phyloP scores from a whole-genome alignment of 2,797 vertebrate species.

The Diglossa cyanea region DNA sequence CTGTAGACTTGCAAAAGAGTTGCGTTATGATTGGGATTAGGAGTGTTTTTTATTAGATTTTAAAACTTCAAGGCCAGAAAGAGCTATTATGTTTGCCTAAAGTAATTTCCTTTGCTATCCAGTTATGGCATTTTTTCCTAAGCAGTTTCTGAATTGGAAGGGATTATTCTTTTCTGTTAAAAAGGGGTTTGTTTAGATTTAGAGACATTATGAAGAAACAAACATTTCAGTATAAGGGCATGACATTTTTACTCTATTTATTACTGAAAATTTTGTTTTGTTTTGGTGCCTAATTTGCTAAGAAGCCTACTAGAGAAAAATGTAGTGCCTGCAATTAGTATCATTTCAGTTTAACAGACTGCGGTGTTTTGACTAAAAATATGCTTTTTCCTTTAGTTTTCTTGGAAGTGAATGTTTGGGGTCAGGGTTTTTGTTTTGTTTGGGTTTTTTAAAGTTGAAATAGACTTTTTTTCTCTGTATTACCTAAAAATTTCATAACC shows the following conservation, averaged over 20 bases:
- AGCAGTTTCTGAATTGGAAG: background rate
- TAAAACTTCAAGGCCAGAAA: conserved; percentile 2
- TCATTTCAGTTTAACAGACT: background rate
- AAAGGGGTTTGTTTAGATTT: background rate
- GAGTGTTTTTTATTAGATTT: background rate
- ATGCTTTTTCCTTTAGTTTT: background rate
- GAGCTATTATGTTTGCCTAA: background rate
- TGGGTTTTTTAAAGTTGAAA: background rate
- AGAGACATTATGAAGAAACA: background rate
- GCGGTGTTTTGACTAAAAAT: background rate
- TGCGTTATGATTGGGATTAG: background rate
- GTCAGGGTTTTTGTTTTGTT: background rate
- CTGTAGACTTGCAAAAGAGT: background rate
- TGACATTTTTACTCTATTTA: background rate
- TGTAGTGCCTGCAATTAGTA: background rate
- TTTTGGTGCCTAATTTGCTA: background rate
- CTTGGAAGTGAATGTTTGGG: background rate
- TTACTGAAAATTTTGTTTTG: background rate
- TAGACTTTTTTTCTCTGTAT: background rate
- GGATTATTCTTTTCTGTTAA: background rate
- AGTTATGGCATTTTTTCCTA: background rate
- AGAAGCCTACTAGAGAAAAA: background rate
- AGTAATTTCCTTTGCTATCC: background rate
- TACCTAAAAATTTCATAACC: background rate
- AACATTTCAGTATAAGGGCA: background rate